These are phyloP conservation scores for Aelia acuminata DNA, from an alignment of 2,888 invertebrate genomes.

Conservation along the genomic window DNA sequence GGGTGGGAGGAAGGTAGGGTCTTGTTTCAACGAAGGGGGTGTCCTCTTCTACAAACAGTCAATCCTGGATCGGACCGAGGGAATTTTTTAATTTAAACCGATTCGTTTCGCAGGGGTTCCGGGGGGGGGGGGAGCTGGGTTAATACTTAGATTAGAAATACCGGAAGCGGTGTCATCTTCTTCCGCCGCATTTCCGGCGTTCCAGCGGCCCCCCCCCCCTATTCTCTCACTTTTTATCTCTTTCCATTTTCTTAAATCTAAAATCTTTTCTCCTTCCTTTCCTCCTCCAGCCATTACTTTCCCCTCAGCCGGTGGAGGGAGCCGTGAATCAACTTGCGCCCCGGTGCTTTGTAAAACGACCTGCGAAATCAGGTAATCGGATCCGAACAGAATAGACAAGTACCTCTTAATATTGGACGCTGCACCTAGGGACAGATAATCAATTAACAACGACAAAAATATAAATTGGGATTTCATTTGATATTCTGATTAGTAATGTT, in stretches of 20 bases:
- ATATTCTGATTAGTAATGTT: too few relatives aligned
- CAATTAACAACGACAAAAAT: too few relatives aligned
- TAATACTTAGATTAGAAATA: conserved; percentile 59
- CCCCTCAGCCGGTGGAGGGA: not conserved
- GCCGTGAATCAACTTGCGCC: not conserved
- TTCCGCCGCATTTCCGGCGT: conserved; percentile 51
- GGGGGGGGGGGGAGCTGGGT: not conserved
- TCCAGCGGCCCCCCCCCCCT: too few relatives aligned
- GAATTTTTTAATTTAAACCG: conserved; percentile 58
- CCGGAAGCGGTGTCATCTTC: conserved; percentile 56
- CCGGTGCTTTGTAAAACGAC: not conserved
- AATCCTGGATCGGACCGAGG: conserved; percentile 37
- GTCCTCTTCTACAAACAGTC: conserved; percentile 53
- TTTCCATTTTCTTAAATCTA: conserved; percentile 58
- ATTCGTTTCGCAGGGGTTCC: conserved; percentile 40
- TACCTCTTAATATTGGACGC: not conserved
- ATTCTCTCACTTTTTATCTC: conserved; percentile 52
- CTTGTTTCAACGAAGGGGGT: not conserved
- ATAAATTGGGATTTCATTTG: too few relatives aligned
- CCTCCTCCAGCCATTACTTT: conserved; percentile 54
- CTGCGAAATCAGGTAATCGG: not conserved
- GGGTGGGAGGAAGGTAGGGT: not conserved
- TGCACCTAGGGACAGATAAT: too few relatives aligned
- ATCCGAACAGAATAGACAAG: not conserved
- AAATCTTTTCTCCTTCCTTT: conserved; percentile 34